Evolutionary conservation across 2,113 vertebrate genomes (phyloP), one percentile per base, ranked within the genome.

Genomic region (Etia nguti): DNA sequence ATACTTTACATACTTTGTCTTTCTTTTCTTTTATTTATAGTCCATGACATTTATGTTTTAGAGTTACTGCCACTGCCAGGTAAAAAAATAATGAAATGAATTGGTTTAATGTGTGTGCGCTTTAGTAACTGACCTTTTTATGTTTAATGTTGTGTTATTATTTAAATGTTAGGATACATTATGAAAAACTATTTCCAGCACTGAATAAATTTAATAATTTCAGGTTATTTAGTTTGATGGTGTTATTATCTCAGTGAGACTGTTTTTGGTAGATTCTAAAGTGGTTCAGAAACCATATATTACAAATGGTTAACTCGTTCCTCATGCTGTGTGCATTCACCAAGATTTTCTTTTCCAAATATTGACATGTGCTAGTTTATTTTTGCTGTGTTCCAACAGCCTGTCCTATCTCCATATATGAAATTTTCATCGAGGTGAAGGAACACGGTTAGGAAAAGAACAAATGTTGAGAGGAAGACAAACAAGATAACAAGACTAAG

Each of bases 381-480:
- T 55, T 24, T 55, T 55, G 54, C 54, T 55, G 54, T 55, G 10
- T 55, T 55, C 22, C n/a, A 55, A 55, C 22, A 24, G 5, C 10
- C 22, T 24, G 22, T 56, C 54, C 2, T 24, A 1, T 2, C 22
- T 24, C 54, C 54, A 0, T 0, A 56, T 0, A 56, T 0, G 54
- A 56, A 22, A 24, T 13, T 56, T 24, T 56, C 54, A 56, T 56
- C 1, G 1, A 56, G 22, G 22, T 24, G 54, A 56, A 24, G 22
- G 54, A 56, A 24, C 54, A 56, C 24, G 22, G 0, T 56, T 56
- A 2, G 54, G 11, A 56, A 56, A 56, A 24, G 11, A 7, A 56
- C 13, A 56, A 24, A 56, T 0, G 6, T 56, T 55, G 54, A 1
- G 2, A 24, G 54, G n/a, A 24, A 24, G 54, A 55, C 54, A 24